These are phyloP conservation scores for Kradibia gibbosae DNA, from an alignment of 1,140 invertebrate species.

Conservation along the genomic window DNA sequence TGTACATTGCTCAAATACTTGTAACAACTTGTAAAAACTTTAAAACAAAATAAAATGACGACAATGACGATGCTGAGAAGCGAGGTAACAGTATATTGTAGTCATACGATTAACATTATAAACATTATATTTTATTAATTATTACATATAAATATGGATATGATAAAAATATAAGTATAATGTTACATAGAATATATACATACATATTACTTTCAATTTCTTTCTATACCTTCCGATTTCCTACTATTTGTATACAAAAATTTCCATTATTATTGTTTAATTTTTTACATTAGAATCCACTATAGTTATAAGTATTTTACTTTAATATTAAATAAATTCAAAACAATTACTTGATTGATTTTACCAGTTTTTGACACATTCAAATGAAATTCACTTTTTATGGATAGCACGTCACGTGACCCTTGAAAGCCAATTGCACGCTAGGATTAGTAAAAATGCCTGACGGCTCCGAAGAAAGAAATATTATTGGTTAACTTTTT, in stretches of 20 bases:
- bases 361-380: no score
- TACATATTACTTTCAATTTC: constrained; percentile 67
- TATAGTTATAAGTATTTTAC: not conserved
- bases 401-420: constrained; percentile 10
- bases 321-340: not conserved
- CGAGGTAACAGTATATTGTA: constrained; percentile 67
- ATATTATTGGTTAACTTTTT: constrained; percentile 24
- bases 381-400: not conserved
- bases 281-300: not conserved
- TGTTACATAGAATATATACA: constrained; percentile 70
- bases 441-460: not conserved
- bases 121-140: constrained; percentile 71
- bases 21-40: constrained; percentile 3
- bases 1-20: not conserved
- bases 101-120: constrained; percentile 67
- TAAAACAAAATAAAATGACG: constrained; percentile 57
- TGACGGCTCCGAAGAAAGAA: not conserved
- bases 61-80: constrained; percentile 61
- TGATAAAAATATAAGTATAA: constrained; percentile 67
- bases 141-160: constrained; percentile 64
- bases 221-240: constrained; percentile 40
- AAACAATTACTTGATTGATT: not conserved
- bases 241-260: not conserved
- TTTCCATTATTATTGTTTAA: not conserved
- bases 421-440: not conserved